A percentile compares a stretch with the other conserved stretches of the same genome.
Evolutionary conservation across 2,113 vertebrate species (phyloP).

Genomic region (Corythornis cristatus): DNA sequence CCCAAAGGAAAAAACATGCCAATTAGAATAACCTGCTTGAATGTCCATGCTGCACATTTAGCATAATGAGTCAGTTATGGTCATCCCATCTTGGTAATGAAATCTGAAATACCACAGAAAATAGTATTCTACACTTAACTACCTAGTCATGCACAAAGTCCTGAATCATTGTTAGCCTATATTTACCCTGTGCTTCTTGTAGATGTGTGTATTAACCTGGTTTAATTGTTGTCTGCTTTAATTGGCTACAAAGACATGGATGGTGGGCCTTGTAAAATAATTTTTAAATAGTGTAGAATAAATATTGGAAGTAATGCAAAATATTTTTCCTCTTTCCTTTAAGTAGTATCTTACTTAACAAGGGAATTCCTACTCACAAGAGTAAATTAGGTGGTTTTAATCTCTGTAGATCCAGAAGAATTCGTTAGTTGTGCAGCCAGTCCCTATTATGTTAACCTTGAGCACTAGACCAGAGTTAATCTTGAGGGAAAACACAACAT

Average conservation of each 20-base stretch:
- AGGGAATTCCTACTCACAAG: background rate
- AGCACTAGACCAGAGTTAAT: background rate
- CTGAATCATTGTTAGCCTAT: background rate
- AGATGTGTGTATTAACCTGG: background rate
- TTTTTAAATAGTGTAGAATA: background rate
- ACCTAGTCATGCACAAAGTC: background rate
- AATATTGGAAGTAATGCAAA: background rate
- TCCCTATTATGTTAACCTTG: background rate
- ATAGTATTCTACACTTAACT: background rate
- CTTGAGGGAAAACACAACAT: slow-evolving; percentile 29
- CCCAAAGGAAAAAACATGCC: background rate
- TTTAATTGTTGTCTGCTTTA: background rate
- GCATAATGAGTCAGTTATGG: background rate
- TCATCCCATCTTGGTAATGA: background rate
- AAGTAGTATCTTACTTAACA: background rate
- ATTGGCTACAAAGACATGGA: background rate
- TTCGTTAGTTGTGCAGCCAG: background rate
- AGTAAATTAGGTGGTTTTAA: background rate
- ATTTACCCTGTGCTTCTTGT: background rate
- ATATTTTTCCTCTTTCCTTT: background rate
- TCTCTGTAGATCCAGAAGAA: background rate
- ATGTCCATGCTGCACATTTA: background rate
- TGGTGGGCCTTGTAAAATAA: background rate
- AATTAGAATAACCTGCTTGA: background rate
- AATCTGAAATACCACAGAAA: background rate